Base-by-base conservation (phyloP, 2,888 invertebrate species). In the Iselma pallidipennis region DNA sequence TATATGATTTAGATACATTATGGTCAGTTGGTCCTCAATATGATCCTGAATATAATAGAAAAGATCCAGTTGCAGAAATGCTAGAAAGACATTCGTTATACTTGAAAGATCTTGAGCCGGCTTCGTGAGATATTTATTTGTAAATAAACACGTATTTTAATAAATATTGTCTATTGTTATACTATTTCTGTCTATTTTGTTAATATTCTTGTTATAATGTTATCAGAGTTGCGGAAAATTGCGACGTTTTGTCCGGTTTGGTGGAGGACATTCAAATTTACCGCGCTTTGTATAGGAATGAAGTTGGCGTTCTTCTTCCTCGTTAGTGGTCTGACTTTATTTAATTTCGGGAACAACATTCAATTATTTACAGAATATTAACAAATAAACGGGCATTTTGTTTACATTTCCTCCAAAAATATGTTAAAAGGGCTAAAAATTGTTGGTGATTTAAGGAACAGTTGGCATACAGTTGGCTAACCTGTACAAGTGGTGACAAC, bases 1-100 rank as follows among this genome's bases (percentile, higher is more conserved):
- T 83, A 5, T 96, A 95, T 80, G 96, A 97, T 81, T 84, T 98
- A 66, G 98, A 98, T 81, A 91, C 91, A 0, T 82, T 98, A 31
- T 98, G 97, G 98, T 86, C 92, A 37, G 88, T 96, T 16, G 97
- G 97, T 1, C 82, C 88, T 0, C 85, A 92, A 74, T 93, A 86
- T 84, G 96, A 96, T 80, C 86, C 87, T 48, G 85, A 89, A 76
- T 85, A 81, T 26, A 87, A 88, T 70, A 86, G 86, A 74, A 76
- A 82, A 49, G 87, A 87, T 82, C 85, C 87, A 53, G 80, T 89
- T 25, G 81, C 85, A 1, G 86, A 89, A 68, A 84, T 92, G 63
- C 84, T 90, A 72, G 86, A 89, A 71, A 87, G 86, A 74, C 90
- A 91, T 77, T 87, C 88, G 65, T 78, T 85, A 49, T 88, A 87